Conservation (phyloP, 2,888 invertebrate genomes). For the Mimachlamys varia region DNA sequence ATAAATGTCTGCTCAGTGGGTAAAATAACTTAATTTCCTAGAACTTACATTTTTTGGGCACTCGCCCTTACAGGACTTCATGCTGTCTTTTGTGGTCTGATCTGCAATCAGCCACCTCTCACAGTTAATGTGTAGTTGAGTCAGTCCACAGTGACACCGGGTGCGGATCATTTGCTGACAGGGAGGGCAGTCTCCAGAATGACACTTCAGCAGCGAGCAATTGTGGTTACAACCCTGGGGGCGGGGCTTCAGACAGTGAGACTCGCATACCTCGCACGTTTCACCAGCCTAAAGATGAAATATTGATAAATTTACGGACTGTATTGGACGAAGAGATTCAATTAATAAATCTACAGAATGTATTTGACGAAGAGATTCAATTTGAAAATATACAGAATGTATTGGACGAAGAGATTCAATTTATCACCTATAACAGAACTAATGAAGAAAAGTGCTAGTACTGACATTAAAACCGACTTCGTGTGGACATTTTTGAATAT, state of each 20-base stretch:
- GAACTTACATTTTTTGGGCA: conserved; percentile 90
- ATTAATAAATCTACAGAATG: background rate
- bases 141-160: conserved; percentile 92
- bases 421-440: no score
- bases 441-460: no score
- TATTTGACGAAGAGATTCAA: no score
- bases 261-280: conserved; percentile 79
- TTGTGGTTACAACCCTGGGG: conserved; percentile 88
- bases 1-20: no score
- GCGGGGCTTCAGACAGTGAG: conserved; percentile 82
- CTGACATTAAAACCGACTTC: no score
- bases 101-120: conserved; percentile 84
- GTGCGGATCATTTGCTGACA: conserved; percentile 84
- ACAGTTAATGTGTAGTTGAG: conserved; percentile 90
- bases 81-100: conserved; percentile 80
- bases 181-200: conserved; percentile 87
- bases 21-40: no score
- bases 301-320: background rate
- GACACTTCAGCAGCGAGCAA: conserved; percentile 85
- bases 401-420: no score
- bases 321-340: no score
- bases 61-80: conserved; percentile 89
- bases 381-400: background rate
- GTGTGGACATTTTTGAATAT: no score
- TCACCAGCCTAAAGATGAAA: conserved; percentile 73